Conservation (phyloP, 2,797 vertebrate species). For the Phoebastria nigripes region DNA sequence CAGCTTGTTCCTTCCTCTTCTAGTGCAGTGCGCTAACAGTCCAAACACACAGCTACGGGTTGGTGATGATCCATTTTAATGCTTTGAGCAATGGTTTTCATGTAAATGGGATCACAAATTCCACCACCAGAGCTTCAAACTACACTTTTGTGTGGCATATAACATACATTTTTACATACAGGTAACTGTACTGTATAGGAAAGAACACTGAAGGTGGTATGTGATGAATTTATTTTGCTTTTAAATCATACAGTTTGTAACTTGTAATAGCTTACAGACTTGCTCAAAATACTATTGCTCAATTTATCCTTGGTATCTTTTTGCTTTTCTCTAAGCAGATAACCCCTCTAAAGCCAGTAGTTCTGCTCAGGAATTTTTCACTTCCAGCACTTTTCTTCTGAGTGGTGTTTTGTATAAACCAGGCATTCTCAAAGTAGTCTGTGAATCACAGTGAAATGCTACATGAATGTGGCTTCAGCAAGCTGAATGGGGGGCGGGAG, state of each 20-base stretch:
- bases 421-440: background rate
- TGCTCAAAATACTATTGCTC: background rate
- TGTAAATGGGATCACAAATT: background rate
- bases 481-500: background rate
- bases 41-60: background rate
- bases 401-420: background rate
- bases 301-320: background rate
- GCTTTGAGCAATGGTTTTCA: background rate
- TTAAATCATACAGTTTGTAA: background rate
- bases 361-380: background rate
- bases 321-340: background rate
- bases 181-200: background rate
- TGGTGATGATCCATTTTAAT: background rate
- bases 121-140: background rate
- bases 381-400: background rate
- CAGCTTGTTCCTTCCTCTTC: background rate
- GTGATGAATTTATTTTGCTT: background rate
- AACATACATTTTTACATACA: background rate
- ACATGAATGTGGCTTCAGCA: background rate
- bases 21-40: background rate
- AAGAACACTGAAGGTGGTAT: background rate
- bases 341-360: background rate
- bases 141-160: rapidly evolving
- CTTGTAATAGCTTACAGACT: background rate
- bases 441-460: background rate